These are phyloP conservation scores for Pocota personata DNA, from an alignment of 2,888 invertebrate species.

Conservation along the genomic window DNA sequence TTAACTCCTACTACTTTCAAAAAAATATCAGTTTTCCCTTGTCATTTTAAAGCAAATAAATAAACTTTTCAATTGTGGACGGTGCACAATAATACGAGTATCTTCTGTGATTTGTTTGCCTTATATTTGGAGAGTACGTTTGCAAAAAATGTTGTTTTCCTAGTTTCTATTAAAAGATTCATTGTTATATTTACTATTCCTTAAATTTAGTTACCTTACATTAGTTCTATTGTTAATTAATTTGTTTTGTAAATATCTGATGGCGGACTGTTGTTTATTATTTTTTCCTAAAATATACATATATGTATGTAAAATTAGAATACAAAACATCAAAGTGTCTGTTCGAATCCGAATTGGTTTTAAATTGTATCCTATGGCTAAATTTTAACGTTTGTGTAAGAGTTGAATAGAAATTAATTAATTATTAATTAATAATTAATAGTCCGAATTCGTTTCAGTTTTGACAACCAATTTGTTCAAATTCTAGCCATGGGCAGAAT, in stretches of 20 bases:
- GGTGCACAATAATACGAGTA: slow-evolving; percentile 65
- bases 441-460: too few relatives aligned
- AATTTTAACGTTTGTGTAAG: too few relatives aligned
- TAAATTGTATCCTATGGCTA: too few relatives aligned
- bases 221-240: slow-evolving; percentile 52
- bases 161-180: slow-evolving; percentile 34
- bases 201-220: slow-evolving; percentile 39
- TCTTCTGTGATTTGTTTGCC: slow-evolving; percentile 27
- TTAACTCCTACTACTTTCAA: neutral
- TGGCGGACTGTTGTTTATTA: slow-evolving; percentile 51
- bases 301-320: neutral
- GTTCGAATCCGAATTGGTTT: too few relatives aligned
- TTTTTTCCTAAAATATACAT: neutral
- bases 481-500: too few relatives aligned
- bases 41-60: slow-evolving; percentile 13
- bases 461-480: too few relatives aligned
- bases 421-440: too few relatives aligned
- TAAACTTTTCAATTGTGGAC: slow-evolving; percentile 48
- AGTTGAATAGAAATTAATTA: too few relatives aligned
- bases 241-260: slow-evolving; percentile 35
- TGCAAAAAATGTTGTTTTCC: slow-evolving; percentile 9
- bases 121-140: slow-evolving; percentile 39
- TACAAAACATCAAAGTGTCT: neutral
- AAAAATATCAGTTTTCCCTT: neutral
- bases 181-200: slow-evolving; percentile 22